Percentiles rank a stretch among this genome's conserved stretches.
phyloP scores from a whole-genome alignment of 2,797 vertebrate genomes.

The Benthosema pterotum region DNA sequence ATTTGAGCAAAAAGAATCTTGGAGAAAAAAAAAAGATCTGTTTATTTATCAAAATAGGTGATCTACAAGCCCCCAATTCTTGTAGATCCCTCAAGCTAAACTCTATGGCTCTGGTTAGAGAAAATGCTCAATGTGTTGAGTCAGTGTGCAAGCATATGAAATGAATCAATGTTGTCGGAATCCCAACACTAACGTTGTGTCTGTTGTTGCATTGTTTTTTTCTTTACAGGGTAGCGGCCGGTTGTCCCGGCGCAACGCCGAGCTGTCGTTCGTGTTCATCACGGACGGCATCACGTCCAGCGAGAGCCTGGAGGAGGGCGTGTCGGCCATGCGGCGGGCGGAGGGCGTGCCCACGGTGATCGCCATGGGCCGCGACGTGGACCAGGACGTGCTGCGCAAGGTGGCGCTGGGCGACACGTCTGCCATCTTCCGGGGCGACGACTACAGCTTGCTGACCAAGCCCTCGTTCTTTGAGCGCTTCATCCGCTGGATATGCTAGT shows the following conservation, averaged over 20 bases:
- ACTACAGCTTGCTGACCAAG: slow-evolving; percentile 85
- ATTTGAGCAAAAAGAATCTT: too few relatives aligned
- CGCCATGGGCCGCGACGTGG: slow-evolving; percentile 88
- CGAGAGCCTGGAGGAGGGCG: slow-evolving; percentile 88
- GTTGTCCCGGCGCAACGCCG: slow-evolving; percentile 85
- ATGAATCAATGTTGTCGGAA: too few relatives aligned
- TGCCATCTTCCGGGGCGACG: slow-evolving; percentile 88
- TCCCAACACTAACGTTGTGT: slow-evolving; percentile 3
- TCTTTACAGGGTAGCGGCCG: slow-evolving; percentile 43
- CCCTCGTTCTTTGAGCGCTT: slow-evolving; percentile 92
- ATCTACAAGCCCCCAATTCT: too few relatives aligned
- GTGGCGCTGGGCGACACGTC: slow-evolving; percentile 89
- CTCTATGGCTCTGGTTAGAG: too few relatives aligned
- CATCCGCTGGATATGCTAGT: slow-evolving; percentile 94
- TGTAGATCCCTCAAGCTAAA: too few relatives aligned
- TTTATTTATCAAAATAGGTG: too few relatives aligned
- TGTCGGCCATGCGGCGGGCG: slow-evolving; percentile 89
- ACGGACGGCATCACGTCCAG: slow-evolving; percentile 89
- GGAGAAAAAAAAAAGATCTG: too few relatives aligned
- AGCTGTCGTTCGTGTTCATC: slow-evolving; percentile 94
- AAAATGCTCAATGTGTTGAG: too few relatives aligned
- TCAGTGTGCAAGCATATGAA: too few relatives aligned
- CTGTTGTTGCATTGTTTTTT: too few relatives aligned
- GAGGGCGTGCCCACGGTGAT: slow-evolving; percentile 90
- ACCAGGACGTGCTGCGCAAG: slow-evolving; percentile 87